Base-by-base conservation (phyloP, 1,140 invertebrate species). In the Drosophila oshimai region DNA sequence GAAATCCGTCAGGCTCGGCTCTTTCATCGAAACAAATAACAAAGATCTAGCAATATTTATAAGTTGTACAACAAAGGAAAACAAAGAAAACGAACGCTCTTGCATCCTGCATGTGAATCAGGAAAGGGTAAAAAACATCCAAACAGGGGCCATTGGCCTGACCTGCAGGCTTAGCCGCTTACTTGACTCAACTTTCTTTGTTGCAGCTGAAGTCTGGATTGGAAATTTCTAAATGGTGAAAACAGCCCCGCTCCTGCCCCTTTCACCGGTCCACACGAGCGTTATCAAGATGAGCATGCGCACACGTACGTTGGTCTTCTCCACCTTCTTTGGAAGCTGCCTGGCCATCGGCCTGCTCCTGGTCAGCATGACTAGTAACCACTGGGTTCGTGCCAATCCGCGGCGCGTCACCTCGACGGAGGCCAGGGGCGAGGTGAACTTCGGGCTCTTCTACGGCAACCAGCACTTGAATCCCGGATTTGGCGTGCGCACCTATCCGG, bases 281-380 rank as follows among this genome's bases (percentile, higher is more conserved):
- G 13, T 24, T 67, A 67, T 67, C 58, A 88, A 78, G 53, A 90
- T 90, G 90, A 90, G 78, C 37, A 69, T 91, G 45, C 83, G 83
- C 49, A 90, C 84, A 18, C 74, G 90, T 29, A 74, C 77, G 4
- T 62, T 97, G 91, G 95, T 98, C 31, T 97, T 97, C 81, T 94
- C 96, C 49, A 98, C 97, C 15, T 98, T 98, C 89, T 95, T 98
- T 65, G 94, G 96, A 4, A 96, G 96, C 53, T 95, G 96, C 84
- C 90, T 97, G 42, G 95, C 95, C 50, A 95, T 98, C 44, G 96
- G 95, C 4, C 90, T 98, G 34, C 93, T 98, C 1, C 94, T 96
- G 9, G 95, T 96, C 7, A 95, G 96, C 20, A 91, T 98, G 51
- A 96, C 96, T 0, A 98, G 97, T 0, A 95, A 96, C 74, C 94